phyloP scores from a whole-genome alignment of 2,113 vertebrate species.

The Crotalus helleri region DNA sequence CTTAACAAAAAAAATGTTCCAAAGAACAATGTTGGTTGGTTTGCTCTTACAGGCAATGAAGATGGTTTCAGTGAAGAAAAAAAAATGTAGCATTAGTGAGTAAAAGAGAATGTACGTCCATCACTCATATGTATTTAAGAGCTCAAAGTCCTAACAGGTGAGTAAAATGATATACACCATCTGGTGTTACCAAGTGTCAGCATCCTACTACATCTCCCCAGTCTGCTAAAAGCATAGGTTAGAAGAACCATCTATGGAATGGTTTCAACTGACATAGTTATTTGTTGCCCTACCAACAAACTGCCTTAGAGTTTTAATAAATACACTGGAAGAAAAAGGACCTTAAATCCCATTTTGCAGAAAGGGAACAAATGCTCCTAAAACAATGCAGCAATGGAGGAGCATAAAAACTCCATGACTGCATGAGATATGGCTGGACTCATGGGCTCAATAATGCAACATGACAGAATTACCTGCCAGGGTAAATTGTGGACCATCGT shows the following conservation, averaged over 20 bases:
- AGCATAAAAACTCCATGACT: not conserved
- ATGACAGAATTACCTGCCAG: not conserved
- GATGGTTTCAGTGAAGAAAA: not conserved
- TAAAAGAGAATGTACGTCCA: not conserved
- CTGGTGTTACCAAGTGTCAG: not conserved
- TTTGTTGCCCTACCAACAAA: not conserved
- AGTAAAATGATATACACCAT: slow-evolving; percentile 19
- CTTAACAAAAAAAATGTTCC: not conserved
- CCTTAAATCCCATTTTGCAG: not conserved
- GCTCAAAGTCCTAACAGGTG: slow-evolving; percentile 1
- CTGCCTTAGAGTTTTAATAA: not conserved
- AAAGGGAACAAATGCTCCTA: not conserved
- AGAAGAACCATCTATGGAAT: not conserved
- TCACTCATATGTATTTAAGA: not conserved
- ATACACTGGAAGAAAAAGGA: not conserved
- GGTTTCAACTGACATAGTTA: not conserved
- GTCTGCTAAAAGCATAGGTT: slow-evolving; percentile 15
- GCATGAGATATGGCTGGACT: not conserved
- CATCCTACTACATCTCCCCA: slow-evolving; percentile 18
- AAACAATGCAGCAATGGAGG: not conserved
- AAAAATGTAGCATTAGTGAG: not conserved
- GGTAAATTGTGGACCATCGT: not conserved
- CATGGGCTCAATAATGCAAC: not conserved
- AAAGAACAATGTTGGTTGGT: too few species aligned
- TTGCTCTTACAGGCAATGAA: not conserved